Evolutionary conservation across 2,113 vertebrate species (phyloP), one percentile per base, ranked within the genome.

Genomic region (Columba livia): DNA sequence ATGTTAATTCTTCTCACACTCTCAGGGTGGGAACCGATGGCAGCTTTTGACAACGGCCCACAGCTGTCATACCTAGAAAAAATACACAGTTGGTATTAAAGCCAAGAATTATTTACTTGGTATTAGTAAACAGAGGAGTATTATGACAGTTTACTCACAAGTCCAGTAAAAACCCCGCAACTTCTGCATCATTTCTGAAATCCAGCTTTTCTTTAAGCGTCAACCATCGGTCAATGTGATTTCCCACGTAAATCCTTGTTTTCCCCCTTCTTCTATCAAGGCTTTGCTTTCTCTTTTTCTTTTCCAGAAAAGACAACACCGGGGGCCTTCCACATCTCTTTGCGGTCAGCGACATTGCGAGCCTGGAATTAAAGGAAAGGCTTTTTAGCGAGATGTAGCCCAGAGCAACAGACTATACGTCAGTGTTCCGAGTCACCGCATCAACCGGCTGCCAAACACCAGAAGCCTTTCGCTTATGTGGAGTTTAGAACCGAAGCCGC

Each of bases 351-450:
- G 92, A 70, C 95, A 96, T 91, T 0, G 13, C 10, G 8, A 62
- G 28, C 66, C 90, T 92, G 9, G 10, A 28, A 50, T 29, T 2
- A 21, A 74, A 48, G 19, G 6, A 18, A 6, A 9, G 4, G 2
- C 3, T 10, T 1, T 4, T 88, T 11, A 47, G 14, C 0, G 14
- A 67, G 31, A 8, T 2, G 4, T 1, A 12, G 47, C 58, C 82
- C 57, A 4, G 47, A 21, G 40, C 14, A 34, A 3, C 11, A 4
- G 20, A 3, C 1, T 1, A 4, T 1, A 25, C 11, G 70, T 54
- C 29, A 2, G 23, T 0, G 2, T 4, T 17, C 11, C 0, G 10
- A 6, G 10, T 1, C 62, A 9, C 1, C 34, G 1, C 57, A 11
- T 51, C 10, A 3, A 5, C 48, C 1, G 58, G 17, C 0, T 1